A percentile compares a stretch with the other conserved stretches of the same genome.
phyloP scores from a whole-genome alignment of 1,140 invertebrate genomes.

The Heliconius nattereri region DNA sequence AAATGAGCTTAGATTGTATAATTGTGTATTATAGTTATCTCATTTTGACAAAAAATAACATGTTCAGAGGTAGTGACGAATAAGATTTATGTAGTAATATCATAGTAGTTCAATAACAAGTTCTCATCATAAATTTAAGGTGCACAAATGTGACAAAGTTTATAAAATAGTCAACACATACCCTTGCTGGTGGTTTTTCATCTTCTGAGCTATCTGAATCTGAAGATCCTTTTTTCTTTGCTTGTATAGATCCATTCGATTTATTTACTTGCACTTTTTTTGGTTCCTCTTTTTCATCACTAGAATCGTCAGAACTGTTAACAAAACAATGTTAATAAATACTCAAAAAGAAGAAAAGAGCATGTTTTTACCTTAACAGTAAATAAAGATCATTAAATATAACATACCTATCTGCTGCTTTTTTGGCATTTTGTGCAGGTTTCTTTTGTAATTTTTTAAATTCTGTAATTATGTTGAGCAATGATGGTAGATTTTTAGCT shows the following conservation, averaged over 20 bases:
- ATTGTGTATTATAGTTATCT: neutral
- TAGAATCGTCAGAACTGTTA: conserved; percentile 56
- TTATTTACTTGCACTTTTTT: conserved; percentile 51
- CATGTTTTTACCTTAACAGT: neutral
- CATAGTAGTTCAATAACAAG: conserved; percentile 54
- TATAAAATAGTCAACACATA: conserved; percentile 39
- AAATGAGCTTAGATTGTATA: neutral
- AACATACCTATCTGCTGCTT: conserved; percentile 53
- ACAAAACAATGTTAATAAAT: conserved; percentile 34
- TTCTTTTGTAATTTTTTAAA: conserved; percentile 47
- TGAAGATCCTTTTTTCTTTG: conserved; percentile 53
- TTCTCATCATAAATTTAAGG: conserved; percentile 55
- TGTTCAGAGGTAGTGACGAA: conserved; percentile 78
- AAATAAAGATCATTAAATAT: conserved; percentile 13
- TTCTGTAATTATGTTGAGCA: conserved; percentile 56
- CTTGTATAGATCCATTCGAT: conserved; percentile 53
- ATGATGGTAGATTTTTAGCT: conserved; percentile 53
- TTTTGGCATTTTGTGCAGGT: conserved; percentile 33
- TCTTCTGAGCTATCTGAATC: conserved; percentile 66
- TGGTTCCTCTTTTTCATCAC: conserved; percentile 53
- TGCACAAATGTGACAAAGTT: neutral
- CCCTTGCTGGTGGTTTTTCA: conserved; percentile 55
- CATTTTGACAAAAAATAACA: neutral
- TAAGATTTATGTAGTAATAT: conserved; percentile 50
- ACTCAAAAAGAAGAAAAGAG: neutral